Percentiles rank a stretch among this genome's conserved stretches.
phyloP scores from a whole-genome alignment of 1,140 invertebrate species.

The Glossosoma conforme region DNA sequence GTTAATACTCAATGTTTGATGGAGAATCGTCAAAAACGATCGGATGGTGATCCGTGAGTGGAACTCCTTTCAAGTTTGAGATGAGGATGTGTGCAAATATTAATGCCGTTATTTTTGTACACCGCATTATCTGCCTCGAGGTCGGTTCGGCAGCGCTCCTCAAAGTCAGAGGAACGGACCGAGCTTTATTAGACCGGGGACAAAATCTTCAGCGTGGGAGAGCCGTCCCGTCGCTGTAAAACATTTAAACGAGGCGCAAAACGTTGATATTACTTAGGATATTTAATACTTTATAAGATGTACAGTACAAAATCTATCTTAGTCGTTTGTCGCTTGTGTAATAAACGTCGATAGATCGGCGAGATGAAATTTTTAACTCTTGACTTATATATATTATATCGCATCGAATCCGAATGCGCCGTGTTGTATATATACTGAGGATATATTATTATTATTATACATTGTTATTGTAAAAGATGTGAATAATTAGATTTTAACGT shows the following conservation, averaged over 20 bases:
- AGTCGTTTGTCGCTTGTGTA: too few relatives aligned
- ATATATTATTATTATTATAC: slow-evolving; percentile 23
- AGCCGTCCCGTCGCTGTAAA: slow-evolving; percentile 3
- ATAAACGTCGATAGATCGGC: too few relatives aligned
- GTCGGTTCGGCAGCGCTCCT: neutral
- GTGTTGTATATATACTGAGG: slow-evolving; percentile 17
- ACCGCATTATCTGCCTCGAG: slow-evolving; percentile 11
- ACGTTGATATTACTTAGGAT: slow-evolving; percentile 17
- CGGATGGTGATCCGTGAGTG: too few relatives aligned
- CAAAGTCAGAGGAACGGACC: neutral
- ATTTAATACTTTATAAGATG: slow-evolving; percentile 19
- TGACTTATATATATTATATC: slow-evolving; percentile 20
- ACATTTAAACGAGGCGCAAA: neutral
- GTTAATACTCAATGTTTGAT: too few relatives aligned
- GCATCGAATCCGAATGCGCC: slow-evolving; percentile 13
- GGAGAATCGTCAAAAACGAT: too few relatives aligned
- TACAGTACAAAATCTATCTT: slow-evolving; percentile 22
- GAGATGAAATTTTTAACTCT: slow-evolving; percentile 6
- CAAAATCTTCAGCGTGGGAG: slow-evolving; percentile 5
- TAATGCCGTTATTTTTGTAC: slow-evolving; percentile 23
- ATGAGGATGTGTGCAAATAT: slow-evolving; percentile 12
- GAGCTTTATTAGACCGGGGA: neutral
- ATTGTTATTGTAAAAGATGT: slow-evolving; percentile 21
- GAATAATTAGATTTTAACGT: slow-evolving; percentile 20
- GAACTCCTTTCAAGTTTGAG: slow-evolving; percentile 7